Conservation (phyloP, 2,797 vertebrate species). For the Cichlasoma orientale region DNA sequence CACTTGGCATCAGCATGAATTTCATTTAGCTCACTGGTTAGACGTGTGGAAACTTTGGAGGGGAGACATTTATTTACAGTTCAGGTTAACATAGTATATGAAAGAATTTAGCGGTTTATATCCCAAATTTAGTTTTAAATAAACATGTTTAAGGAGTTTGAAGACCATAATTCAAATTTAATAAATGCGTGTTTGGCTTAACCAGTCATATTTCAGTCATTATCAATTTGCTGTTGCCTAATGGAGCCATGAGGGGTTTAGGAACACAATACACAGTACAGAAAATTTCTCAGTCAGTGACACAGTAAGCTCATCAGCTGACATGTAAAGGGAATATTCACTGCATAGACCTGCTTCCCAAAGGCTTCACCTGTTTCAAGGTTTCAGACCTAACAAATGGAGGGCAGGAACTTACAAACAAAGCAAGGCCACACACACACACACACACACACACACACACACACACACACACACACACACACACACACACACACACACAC, state of each 20-base stretch:
- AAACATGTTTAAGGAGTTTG: neutral
- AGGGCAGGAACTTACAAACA: slow-evolving; percentile 59
- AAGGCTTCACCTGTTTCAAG: slow-evolving; percentile 71
- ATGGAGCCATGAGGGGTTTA: neutral
- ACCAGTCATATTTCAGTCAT: neutral
- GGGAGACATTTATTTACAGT: slow-evolving; percentile 15
- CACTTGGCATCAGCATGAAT: slow-evolving; percentile 37
- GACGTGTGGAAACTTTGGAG: slow-evolving; percentile 27
- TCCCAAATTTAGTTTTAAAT: slow-evolving; percentile 4
- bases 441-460: slow-evolving; percentile 38
- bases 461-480: no score
- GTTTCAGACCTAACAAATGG: slow-evolving; percentile 69
- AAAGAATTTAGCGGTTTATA: slow-evolving; percentile 5
- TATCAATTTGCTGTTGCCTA: slow-evolving; percentile 1
- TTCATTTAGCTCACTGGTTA: slow-evolving; percentile 37
- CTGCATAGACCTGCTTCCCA: slow-evolving; percentile 18
- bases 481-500: slow-evolving; percentile 59
- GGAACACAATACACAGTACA: neutral
- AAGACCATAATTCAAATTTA: slow-evolving; percentile 5
- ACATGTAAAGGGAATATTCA: neutral
- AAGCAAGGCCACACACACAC: slow-evolving; percentile 66
- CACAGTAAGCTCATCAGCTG: neutral
- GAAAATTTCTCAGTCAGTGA: neutral
- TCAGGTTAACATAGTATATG: slow-evolving; percentile 12
- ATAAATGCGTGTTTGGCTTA: slow-evolving; percentile 17